These are phyloP conservation scores for Eupithecia subfuscata DNA, from an alignment of 2,888 invertebrate species.

Conservation along the genomic window DNA sequence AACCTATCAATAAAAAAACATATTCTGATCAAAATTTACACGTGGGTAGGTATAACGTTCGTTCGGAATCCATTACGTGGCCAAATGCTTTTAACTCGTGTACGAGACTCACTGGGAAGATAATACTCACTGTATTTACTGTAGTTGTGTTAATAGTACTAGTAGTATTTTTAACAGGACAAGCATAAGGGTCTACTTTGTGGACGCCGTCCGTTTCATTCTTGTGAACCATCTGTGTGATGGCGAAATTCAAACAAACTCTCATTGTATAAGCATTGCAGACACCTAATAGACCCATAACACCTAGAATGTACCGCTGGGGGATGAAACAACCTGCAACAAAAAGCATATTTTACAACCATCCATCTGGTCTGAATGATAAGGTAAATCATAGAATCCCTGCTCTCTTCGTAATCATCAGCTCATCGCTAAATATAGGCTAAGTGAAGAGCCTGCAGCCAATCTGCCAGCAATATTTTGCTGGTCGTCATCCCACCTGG, in stretches of 20 bases:
- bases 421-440: background rate
- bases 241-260: constrained; percentile 88
- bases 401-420: background rate
- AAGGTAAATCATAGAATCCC: background rate
- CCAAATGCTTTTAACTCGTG: background rate
- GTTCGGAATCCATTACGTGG: background rate
- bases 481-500: background rate
- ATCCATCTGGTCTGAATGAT: background rate
- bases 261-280: constrained; percentile 90
- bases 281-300: constrained; percentile 89
- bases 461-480: background rate
- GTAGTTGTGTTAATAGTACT: constrained; percentile 41
- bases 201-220: constrained; percentile 46
- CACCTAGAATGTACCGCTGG: constrained; percentile 87
- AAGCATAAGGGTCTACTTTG: constrained; percentile 61
- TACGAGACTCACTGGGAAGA: background rate
- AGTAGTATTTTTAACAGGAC: constrained; percentile 57
- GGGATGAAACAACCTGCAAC: constrained; percentile 84
- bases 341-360: background rate
- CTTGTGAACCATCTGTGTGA: constrained; percentile 86
- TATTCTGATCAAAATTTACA: no score
- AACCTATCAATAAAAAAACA: no score
- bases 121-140: constrained; percentile 61
- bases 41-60: background rate
- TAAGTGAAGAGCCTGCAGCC: background rate